phyloP scores from a whole-genome alignment of 2,888 invertebrate genomes.

The Graphium colonna region DNA sequence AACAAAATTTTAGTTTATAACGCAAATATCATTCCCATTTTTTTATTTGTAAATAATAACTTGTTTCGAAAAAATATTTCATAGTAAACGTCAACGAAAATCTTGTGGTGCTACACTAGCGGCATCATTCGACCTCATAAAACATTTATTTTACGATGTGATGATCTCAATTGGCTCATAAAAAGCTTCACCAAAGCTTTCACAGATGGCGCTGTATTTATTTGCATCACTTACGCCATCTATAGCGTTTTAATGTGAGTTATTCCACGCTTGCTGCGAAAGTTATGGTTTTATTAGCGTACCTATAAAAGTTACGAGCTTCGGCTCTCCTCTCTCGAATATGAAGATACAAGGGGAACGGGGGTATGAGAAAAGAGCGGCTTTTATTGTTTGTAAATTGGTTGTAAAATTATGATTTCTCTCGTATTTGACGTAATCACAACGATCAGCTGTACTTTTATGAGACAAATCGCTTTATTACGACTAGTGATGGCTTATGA shows the following conservation, averaged over 20 bases:
- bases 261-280: constrained; percentile 40
- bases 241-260: constrained; percentile 47
- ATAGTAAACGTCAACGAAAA: constrained; percentile 36
- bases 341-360: constrained; percentile 76
- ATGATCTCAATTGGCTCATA: constrained; percentile 66
- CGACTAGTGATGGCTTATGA: constrained; percentile 61
- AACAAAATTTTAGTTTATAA: too few species aligned
- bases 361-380: constrained; percentile 74
- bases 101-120: constrained; percentile 60
- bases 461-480: constrained; percentile 73
- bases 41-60: too few species aligned
- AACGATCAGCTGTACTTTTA: constrained; percentile 74
- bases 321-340: constrained; percentile 63
- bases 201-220: constrained; percentile 67
- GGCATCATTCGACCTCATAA: constrained; percentile 68
- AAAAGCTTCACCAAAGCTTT: constrained; percentile 59
- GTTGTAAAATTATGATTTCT: constrained; percentile 79
- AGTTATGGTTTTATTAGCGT: constrained; percentile 74
- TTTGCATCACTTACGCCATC: constrained; percentile 58
- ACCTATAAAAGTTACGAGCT: constrained; percentile 73
- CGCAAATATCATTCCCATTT: too few species aligned
- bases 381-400: constrained; percentile 82
- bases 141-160: constrained; percentile 71
- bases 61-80: too few species aligned
- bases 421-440: constrained; percentile 75